Percentiles rank a stretch among this genome's conserved stretches.
phyloP scores from a whole-genome alignment of 2,113 vertebrate species.

The Tragelaphus scriptus region DNA sequence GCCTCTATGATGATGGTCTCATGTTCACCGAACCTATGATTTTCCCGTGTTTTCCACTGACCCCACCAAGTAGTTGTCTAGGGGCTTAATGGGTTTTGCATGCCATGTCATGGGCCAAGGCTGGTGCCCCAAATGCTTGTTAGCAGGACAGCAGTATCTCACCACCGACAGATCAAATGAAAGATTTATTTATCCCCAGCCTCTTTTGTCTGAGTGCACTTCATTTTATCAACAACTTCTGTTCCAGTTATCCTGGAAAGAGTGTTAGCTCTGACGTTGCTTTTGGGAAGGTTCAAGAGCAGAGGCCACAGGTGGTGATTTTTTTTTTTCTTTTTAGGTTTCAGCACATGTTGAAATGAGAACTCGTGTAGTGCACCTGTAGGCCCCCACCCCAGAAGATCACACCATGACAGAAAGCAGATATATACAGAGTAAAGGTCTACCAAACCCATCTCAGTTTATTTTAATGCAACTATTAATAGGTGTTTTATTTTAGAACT shows the following conservation, averaged over 20 bases:
- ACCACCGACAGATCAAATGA: not conserved
- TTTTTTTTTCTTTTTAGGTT: not conserved
- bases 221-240: slow-evolving; percentile 6
- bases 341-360: slow-evolving; percentile 4
- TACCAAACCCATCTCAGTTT: not conserved
- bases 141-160: not conserved
- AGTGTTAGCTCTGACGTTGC: not conserved
- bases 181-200: not conserved
- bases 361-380: not conserved
- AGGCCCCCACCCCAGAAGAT: not conserved
- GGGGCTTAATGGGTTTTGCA: not conserved
- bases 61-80: not conserved
- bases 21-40: not conserved
- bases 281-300: not conserved
- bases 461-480: not conserved
- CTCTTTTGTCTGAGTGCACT: not conserved
- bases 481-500: not conserved
- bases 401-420: not conserved
- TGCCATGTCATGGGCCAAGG: not conserved
- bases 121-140: not conserved
- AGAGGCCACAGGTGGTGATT: not conserved
- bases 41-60: not conserved
- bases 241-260: not conserved
- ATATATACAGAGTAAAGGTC: not conserved
- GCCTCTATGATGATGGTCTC: not conserved